Evolutionary conservation across 1,140 invertebrate species (phyloP).

Genomic region (Drosophila willistoni): DNA sequence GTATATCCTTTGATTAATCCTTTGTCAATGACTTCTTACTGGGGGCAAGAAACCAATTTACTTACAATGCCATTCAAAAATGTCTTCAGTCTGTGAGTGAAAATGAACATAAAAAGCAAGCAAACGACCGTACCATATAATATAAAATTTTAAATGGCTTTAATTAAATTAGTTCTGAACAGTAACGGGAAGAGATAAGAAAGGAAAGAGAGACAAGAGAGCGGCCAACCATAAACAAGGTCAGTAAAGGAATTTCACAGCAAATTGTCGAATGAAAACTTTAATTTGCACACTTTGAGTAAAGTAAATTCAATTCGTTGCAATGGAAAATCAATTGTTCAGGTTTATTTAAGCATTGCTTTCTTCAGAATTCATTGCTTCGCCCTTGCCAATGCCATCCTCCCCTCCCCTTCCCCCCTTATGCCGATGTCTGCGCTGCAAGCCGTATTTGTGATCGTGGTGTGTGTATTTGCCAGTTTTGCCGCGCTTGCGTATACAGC

Average conservation of each 20-base stretch:
- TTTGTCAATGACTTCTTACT: slow-evolving; percentile 57
- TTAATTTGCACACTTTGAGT: neutral
- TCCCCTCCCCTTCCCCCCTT: neutral
- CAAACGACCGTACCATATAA: slow-evolving; percentile 37
- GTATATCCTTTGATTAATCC: slow-evolving; percentile 64
- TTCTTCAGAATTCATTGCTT: no score
- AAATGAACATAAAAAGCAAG: slow-evolving; percentile 37
- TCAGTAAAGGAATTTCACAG: slow-evolving; percentile 2
- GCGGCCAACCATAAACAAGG: neutral
- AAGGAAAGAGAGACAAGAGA: neutral
- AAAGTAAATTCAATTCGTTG: neutral
- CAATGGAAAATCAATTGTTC: no score
- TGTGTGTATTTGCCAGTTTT: slow-evolving; percentile 37
- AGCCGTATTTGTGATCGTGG: slow-evolving; percentile 30
- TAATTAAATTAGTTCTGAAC: slow-evolving; percentile 52
- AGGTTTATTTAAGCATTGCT: no score
- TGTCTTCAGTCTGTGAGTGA: slow-evolving; percentile 9
- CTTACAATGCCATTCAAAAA: slow-evolving; percentile 41
- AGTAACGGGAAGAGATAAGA: slow-evolving; percentile 1
- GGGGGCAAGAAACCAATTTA: slow-evolving; percentile 61
- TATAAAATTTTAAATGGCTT: slow-evolving; percentile 48
- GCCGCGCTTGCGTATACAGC: slow-evolving; percentile 47
- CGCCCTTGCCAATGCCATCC: no score
- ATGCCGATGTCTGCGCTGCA: neutral
- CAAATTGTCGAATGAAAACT: neutral